Evolutionary conservation across 2,797 vertebrate genomes (phyloP).

Genomic region (Tragopan temminckii): DNA sequence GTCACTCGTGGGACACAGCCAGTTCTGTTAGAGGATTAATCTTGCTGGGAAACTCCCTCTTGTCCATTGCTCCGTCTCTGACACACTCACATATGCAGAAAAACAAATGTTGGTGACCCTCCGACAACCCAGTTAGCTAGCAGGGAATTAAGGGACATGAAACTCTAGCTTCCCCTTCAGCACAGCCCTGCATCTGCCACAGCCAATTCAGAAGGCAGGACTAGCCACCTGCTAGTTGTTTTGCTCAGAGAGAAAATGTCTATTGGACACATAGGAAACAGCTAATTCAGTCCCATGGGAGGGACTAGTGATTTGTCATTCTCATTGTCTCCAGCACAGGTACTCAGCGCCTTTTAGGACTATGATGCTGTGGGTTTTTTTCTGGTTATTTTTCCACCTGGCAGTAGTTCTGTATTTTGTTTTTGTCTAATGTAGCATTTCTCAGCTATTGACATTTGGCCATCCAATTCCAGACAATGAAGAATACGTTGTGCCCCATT

Average conservation of each 20-base stretch:
- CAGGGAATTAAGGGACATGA: constrained; percentile 42
- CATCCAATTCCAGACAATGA: not conserved
- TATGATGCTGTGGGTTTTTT: not conserved
- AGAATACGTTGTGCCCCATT: accelerated
- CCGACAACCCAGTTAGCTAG: constrained; percentile 4
- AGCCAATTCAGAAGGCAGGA: not conserved
- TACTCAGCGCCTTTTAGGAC: not conserved
- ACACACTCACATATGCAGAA: not conserved
- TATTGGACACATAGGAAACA: constrained; percentile 32
- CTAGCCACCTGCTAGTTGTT: constrained; percentile 65
- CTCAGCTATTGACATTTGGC: accelerated
- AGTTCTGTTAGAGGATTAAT: constrained; percentile 45
- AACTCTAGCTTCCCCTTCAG: constrained; percentile 51
- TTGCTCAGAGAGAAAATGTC: constrained; percentile 43
- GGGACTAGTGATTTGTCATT: not conserved
- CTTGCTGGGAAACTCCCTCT: constrained; percentile 5
- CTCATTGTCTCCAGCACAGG: constrained; percentile 29
- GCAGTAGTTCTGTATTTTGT: not conserved
- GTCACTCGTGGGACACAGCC: constrained; percentile 4
- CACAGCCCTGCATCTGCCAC: constrained; percentile 55
- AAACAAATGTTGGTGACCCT: constrained; percentile 2
- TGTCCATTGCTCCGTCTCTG: not conserved
- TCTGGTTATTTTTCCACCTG: not conserved
- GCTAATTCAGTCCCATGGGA: not conserved
- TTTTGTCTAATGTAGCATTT: not conserved